Conservation (phyloP, 1,140 invertebrate genomes). For the Drosophila suzukii region DNA sequence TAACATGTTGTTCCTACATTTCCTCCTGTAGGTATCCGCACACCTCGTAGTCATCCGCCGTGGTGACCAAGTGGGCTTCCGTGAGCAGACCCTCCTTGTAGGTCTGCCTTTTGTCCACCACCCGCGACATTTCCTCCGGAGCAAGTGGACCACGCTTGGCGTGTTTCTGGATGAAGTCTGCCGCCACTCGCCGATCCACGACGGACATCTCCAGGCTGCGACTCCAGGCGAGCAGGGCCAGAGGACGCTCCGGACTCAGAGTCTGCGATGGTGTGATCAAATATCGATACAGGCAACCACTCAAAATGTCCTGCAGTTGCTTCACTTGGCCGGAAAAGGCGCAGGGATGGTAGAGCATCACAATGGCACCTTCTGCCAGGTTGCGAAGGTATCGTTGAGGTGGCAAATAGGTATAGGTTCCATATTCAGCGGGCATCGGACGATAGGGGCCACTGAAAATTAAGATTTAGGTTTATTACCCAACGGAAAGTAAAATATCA, state of each 20-base stretch:
- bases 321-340: constrained; percentile 89
- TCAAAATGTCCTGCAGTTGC: constrained; percentile 88
- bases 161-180: constrained; percentile 88
- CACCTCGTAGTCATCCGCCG: constrained; percentile 85
- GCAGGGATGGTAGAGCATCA: constrained; percentile 95
- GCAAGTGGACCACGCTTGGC: constrained; percentile 88
- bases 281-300: constrained; percentile 90
- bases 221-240: constrained; percentile 92
- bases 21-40: constrained; percentile 84
- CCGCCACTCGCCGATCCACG: constrained; percentile 86
- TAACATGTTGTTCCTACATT: constrained; percentile 49
- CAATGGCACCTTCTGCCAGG: constrained; percentile 93
- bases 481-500: neutral
- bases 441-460: constrained; percentile 90
- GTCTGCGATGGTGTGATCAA: constrained; percentile 91
- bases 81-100: constrained; percentile 86
- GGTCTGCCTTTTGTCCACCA: constrained; percentile 88
- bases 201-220: constrained; percentile 90
- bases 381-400: constrained; percentile 93
- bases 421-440: constrained; percentile 92
- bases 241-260: constrained; percentile 88
- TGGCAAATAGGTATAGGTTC: constrained; percentile 93
- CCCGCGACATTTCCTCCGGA: constrained; percentile 83
- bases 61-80: constrained; percentile 86
- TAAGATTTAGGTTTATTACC: neutral